Evolutionary conservation across 2,113 vertebrate genomes (phyloP).

Genomic region (Toxostoma redivivum): DNA sequence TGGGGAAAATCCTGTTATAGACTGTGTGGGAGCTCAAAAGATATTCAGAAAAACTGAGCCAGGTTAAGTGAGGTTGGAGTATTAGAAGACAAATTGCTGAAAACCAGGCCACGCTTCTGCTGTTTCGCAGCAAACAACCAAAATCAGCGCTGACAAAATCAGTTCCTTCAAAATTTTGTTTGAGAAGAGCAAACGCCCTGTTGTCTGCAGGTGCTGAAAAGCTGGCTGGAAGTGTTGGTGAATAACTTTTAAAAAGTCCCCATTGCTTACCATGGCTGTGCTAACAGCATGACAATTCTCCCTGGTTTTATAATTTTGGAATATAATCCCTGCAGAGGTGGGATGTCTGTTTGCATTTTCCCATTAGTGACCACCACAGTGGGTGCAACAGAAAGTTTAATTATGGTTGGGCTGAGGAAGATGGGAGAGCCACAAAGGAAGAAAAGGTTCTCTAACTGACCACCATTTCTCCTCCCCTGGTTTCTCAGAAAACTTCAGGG

Average conservation of each 20-base stretch:
- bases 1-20: slow-evolving; percentile 41
- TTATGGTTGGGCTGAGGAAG: neutral
- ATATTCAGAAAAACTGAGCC: neutral
- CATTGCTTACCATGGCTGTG: fast-evolving
- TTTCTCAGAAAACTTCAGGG: neutral
- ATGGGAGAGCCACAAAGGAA: neutral
- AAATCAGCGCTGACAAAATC: neutral
- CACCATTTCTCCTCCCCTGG: neutral
- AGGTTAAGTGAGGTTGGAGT: slow-evolving; percentile 22
- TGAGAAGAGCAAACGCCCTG: neutral
- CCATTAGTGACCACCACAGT: neutral
- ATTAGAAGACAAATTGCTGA: slow-evolving; percentile 5
- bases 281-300: neutral
- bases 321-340: neutral
- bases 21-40: slow-evolving; percentile 15
- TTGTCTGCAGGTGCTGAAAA: neutral
- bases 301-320: neutral
- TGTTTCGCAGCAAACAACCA: neutral
- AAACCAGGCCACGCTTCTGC: neutral
- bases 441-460: neutral
- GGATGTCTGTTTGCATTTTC: neutral
- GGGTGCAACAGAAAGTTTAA: neutral
- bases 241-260: neutral
- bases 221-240: neutral
- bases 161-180: neutral